Percentiles rank a stretch among this genome's conserved stretches.
phyloP scores from a whole-genome alignment of 2,888 invertebrate genomes.

The Venustoraphidia nigricollis region DNA sequence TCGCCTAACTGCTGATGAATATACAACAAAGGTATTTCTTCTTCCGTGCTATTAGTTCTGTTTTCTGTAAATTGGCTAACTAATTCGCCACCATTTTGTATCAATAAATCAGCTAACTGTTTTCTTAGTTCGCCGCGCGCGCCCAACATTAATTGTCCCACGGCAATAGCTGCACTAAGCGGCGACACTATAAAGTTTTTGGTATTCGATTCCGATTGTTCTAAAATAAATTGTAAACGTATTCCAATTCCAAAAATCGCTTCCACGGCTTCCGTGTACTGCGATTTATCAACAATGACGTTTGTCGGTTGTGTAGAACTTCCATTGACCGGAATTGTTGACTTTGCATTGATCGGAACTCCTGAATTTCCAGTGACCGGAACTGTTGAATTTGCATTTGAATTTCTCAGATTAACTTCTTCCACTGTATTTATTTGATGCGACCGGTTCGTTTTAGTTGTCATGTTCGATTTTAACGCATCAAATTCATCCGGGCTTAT shows the following conservation, averaged over 20 bases:
- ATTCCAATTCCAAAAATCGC: conserved; percentile 24
- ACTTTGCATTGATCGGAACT: too few relatives aligned
- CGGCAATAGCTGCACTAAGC: conserved; percentile 22
- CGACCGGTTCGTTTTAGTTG: too few relatives aligned
- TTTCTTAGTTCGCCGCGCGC: conserved; percentile 21
- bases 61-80: conserved; percentile 8
- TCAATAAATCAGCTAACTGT: conserved; percentile 21
- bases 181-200: conserved; percentile 27
- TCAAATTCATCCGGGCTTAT: too few relatives aligned
- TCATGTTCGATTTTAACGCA: too few relatives aligned
- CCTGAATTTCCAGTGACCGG: too few relatives aligned
- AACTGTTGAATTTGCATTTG: too few relatives aligned
- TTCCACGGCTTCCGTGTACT: conserved; percentile 18
- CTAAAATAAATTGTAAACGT: conserved; percentile 20
- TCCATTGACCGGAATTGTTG: too few relatives aligned
- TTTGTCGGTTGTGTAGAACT: too few relatives aligned
- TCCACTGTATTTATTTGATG: too few relatives aligned
- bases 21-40: conserved; percentile 16
- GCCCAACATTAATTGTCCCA: conserved; percentile 25
- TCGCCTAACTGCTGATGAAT: conserved; percentile 22
- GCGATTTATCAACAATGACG: not conserved
- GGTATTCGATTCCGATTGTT: conserved; percentile 12
- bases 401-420: too few relatives aligned
- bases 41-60: conserved; percentile 12
- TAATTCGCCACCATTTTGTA: conserved; percentile 13